Evolutionary conservation across 2,888 invertebrate species (phyloP), one percentile per base, ranked within the genome.

Genomic region (Drosophila multiciliata): DNA sequence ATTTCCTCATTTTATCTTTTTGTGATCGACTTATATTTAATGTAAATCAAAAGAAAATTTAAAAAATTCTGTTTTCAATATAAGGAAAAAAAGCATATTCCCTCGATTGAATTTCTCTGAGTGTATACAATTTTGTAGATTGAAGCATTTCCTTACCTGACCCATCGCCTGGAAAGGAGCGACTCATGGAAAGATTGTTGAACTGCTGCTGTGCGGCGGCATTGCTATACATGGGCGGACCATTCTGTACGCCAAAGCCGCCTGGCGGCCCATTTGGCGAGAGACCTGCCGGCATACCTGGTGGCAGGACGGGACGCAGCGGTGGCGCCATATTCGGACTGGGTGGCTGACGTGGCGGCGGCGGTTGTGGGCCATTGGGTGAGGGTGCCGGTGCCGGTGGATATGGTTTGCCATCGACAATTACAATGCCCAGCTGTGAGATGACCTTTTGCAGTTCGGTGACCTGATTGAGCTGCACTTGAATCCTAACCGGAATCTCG

Each of bases 401-500:
- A 94, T 97, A 97, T 78, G 96, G 95, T 91, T 97, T 95, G 68
- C 97, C 97, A 93, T 97, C 97, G 71, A 97, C 97, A 50, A 97
- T 96, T 87, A 97, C 96, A 73, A 96, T 96, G 75, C 97, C 97
- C 91, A 97, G 95, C 59, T 95, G 95, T 54, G 96, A 95, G 83
- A 97, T 94, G 76, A 97, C 97, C 94, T 96, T 96, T 84, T 96
- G 94, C 65, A 97, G 94, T 91, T 97, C 97, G 58, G 96, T 95
- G 87, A 97, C 95, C 94, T 97, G 97, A 92, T 97, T 97, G 76
- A 97, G 94, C 40, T 96, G 95, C 69, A 97, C 94, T 92, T 96
- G 95, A 92, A 97, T 97, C 89, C 97, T 94, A 78, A 97, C 97
- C 40, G 97, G 97, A 83, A 97, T 97, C 94, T 97, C 97, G 23